These are phyloP conservation scores for Pelodytes ibericus DNA, from an alignment of 2,797 vertebrate genomes.

Conservation along the genomic window DNA sequence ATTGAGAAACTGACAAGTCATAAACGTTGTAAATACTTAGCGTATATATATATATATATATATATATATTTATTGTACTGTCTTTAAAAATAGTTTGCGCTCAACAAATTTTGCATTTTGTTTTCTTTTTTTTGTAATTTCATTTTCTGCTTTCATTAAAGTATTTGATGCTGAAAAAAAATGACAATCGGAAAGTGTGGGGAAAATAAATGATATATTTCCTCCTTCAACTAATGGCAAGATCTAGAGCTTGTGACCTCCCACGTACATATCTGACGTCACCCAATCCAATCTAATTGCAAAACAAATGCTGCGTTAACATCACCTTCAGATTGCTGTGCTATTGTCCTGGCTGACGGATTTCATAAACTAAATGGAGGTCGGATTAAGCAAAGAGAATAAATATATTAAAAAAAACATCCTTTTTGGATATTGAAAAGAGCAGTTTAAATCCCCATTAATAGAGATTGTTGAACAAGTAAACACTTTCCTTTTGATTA, in stretches of 20 bases:
- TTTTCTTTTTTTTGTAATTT: no score
- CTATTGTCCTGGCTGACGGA: conserved; percentile 37
- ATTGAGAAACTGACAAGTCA: no score
- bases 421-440: conserved; percentile 38
- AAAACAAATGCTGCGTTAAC: conserved; percentile 19
- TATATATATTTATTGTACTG: no score
- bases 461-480: conserved; percentile 26
- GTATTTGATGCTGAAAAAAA: background rate
- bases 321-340: conserved; percentile 40
- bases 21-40: no score
- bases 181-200: conserved; percentile 12
- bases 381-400: conserved; percentile 33
- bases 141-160: no score
- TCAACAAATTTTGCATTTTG: no score
- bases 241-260: conserved; percentile 17
- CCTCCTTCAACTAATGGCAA: conserved; percentile 26
- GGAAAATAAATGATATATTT: background rate
- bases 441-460: conserved; percentile 40
- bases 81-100: no score
- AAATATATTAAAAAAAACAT: conserved; percentile 41
- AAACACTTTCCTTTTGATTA: conserved; percentile 38
- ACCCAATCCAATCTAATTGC: conserved; percentile 23
- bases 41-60: no score
- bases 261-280: conserved; percentile 42
- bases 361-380: conserved; percentile 52